Conservation (phyloP, 2,113 vertebrate species). For the Tringa solitaria region DNA sequence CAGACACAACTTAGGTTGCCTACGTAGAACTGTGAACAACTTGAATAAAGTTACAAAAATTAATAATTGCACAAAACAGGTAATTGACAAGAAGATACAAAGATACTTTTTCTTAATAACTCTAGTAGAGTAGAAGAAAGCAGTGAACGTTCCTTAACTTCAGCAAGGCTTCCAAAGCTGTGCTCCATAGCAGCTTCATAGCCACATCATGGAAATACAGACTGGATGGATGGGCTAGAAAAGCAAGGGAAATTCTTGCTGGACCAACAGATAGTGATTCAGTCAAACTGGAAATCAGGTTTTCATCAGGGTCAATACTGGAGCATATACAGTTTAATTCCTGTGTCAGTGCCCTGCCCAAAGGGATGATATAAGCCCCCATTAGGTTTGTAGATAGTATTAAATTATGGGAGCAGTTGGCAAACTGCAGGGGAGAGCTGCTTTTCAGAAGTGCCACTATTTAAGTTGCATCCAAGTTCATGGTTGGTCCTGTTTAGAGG, state of each 20-base stretch:
- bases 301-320: neutral
- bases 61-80: neutral
- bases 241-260: neutral
- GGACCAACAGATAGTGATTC: neutral
- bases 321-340: neutral
- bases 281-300: neutral
- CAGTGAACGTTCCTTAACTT: neutral
- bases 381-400: neutral
- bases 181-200: neutral
- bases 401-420: neutral
- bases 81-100: neutral
- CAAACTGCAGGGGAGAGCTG: neutral
- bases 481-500: neutral
- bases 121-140: neutral
- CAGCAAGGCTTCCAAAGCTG: neutral
- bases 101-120: neutral
- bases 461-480: neutral
- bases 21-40: neutral
- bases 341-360: neutral
- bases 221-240: neutral
- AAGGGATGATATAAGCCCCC: neutral
- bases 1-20: neutral
- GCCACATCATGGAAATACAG: neutral
- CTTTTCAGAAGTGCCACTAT: neutral
- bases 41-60: neutral